Conservation (phyloP, 2,113 vertebrate species). For the human region DNA sequence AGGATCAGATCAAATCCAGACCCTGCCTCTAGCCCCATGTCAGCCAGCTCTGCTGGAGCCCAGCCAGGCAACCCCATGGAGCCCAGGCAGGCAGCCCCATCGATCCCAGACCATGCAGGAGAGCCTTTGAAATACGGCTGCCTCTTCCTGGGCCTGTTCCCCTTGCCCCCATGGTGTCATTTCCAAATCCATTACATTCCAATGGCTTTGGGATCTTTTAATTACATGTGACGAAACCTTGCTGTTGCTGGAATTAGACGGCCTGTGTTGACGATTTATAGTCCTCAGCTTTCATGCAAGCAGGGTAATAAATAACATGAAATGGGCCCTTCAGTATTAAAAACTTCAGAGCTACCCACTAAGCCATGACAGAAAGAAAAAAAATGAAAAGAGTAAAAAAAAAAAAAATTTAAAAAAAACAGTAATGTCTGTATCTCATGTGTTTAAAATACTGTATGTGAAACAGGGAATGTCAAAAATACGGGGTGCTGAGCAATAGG, state of each 20-base stretch:
- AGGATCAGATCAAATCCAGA: slow-evolving; percentile 51
- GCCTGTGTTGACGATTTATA: slow-evolving; percentile 85
- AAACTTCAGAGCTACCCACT: slow-evolving; percentile 83
- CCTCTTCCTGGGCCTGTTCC: slow-evolving; percentile 79
- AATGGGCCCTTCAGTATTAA: slow-evolving; percentile 85
- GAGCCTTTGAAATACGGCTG: slow-evolving; percentile 83
- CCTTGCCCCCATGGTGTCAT: slow-evolving; percentile 81
- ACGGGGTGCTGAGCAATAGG: slow-evolving; percentile 10
- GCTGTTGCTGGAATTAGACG: slow-evolving; percentile 83
- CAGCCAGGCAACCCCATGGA: slow-evolving; percentile 39
- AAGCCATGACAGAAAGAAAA: slow-evolving; percentile 76
- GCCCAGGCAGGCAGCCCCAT: slow-evolving; percentile 43
- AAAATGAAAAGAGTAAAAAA: slow-evolving; percentile 65
- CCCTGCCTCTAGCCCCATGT: not conserved
- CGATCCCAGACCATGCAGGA: slow-evolving; percentile 62
- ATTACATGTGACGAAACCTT: slow-evolving; percentile 87
- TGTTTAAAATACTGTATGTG: slow-evolving; percentile 79
- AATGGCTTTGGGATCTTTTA: slow-evolving; percentile 89
- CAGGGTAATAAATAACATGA: slow-evolving; percentile 84
- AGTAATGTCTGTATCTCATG: slow-evolving; percentile 40
- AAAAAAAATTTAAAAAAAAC: slow-evolving; percentile 44
- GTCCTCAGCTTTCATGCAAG: slow-evolving; percentile 80
- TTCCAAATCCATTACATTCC: slow-evolving; percentile 85
- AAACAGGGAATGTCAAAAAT: slow-evolving; percentile 67
- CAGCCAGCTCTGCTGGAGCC: slow-evolving; percentile 38